Percentiles rank a stretch among this genome's conserved stretches.
phyloP scores from a whole-genome alignment of 2,888 invertebrate genomes.

The Spilarctia lutea region DNA sequence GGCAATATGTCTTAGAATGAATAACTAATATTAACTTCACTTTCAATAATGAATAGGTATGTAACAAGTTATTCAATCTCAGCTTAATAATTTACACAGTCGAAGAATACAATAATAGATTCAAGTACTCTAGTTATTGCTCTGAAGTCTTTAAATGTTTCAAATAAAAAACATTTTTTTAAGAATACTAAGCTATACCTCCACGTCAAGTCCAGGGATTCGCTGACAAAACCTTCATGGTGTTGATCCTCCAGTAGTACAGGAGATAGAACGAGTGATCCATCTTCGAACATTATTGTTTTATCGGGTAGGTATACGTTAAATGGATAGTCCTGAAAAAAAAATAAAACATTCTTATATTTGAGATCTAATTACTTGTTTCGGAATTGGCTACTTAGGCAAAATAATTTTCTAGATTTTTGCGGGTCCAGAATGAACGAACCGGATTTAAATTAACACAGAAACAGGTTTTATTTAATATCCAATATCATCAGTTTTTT shows the following conservation, averaged over 20 bases:
- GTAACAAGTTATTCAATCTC: neutral
- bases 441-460: no score
- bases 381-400: no score
- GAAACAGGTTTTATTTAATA: no score
- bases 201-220: conserved; percentile 69
- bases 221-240: conserved; percentile 80
- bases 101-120: neutral
- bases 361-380: neutral
- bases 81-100: neutral
- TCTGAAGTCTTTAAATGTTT: no score
- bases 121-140: no score
- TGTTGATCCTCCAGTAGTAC: conserved; percentile 79
- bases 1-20: neutral
- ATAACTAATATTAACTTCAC: neutral
- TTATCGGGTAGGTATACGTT: conserved; percentile 88
- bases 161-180: no score
- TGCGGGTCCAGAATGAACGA: no score
- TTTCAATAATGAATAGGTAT: no score
- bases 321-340: conserved; percentile 83
- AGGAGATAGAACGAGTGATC: conserved; percentile 88
- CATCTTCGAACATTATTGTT: conserved; percentile 84
- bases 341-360: neutral
- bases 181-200: conserved; percentile 51
- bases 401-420: no score
- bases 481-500: no score